These are phyloP conservation scores for Pemphigus obesinymphae DNA, from an alignment of 1,140 invertebrate genomes.

Conservation along the genomic window DNA sequence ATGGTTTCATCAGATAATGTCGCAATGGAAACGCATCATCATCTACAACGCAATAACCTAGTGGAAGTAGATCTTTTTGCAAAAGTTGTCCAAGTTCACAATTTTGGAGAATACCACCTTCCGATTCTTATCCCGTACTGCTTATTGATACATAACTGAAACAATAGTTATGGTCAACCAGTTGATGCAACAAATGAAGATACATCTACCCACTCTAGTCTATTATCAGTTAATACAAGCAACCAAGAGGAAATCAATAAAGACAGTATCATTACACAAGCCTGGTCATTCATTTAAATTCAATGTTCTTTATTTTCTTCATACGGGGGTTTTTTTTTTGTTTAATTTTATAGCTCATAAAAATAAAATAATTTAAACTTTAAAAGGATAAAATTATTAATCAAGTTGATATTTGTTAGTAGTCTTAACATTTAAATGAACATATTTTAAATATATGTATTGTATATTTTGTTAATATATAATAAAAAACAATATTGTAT, in stretches of 20 bases:
- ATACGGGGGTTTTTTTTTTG: background rate
- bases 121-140: too few species aligned
- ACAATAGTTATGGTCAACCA: conserved; percentile 50
- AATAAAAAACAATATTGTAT: background rate
- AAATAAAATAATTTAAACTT: background rate
- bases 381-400: background rate
- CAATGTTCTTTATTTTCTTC: background rate
- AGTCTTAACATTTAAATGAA: conserved; percentile 7
- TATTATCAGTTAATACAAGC: background rate
- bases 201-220: background rate
- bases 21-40: too few species aligned
- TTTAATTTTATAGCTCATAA: conserved; percentile 2
- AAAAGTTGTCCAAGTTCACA: too few species aligned
- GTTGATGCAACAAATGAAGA: conserved; percentile 2
- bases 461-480: background rate
- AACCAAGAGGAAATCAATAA: too few species aligned
- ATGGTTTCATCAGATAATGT: too few species aligned
- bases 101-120: too few species aligned
- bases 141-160: conserved; percentile 47
- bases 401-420: background rate
- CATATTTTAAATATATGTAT: too few species aligned
- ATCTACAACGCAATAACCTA: too few species aligned
- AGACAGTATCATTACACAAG: background rate
- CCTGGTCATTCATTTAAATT: conserved; percentile 2
- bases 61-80: too few species aligned